A percentile compares a stretch with the other conserved stretches of the same genome.
These are phyloP conservation scores for Oceanodroma leucorhoa DNA, from an alignment of 2,797 vertebrate genomes.

Conservation along the genomic window DNA sequence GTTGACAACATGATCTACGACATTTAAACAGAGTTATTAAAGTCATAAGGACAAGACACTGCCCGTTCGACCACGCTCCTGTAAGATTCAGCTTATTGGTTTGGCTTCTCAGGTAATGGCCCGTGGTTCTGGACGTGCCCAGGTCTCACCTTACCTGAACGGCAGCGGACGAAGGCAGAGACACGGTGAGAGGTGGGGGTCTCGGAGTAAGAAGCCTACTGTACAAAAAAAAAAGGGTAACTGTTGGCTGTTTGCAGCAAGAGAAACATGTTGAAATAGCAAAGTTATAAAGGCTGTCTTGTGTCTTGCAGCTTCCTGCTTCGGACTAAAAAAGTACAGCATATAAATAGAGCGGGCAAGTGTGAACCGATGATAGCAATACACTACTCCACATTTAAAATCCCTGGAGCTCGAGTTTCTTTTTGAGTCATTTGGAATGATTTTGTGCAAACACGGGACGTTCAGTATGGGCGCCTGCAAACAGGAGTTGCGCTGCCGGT, in stretches of 20 bases:
- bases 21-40: background rate
- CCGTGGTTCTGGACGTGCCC: accelerated
- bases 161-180: background rate
- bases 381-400: background rate
- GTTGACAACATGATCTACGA: background rate
- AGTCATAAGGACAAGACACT: background rate
- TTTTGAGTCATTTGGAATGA: background rate
- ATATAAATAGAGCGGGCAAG: background rate
- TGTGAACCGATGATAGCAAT: background rate
- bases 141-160: background rate
- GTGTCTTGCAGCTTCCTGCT: background rate
- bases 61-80: background rate
- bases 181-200: background rate
- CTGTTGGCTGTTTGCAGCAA: background rate
- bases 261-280: background rate
- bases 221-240: background rate
- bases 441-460: background rate
- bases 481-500: accelerated
- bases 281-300: background rate
- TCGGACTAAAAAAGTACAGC: background rate
- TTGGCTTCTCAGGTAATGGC: background rate
- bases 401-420: background rate
- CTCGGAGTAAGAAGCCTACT: background rate
- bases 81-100: background rate
- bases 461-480: accelerated